Evolutionary conservation across 2,797 vertebrate genomes (phyloP).

Genomic region (Hybognathus amarus): DNA sequence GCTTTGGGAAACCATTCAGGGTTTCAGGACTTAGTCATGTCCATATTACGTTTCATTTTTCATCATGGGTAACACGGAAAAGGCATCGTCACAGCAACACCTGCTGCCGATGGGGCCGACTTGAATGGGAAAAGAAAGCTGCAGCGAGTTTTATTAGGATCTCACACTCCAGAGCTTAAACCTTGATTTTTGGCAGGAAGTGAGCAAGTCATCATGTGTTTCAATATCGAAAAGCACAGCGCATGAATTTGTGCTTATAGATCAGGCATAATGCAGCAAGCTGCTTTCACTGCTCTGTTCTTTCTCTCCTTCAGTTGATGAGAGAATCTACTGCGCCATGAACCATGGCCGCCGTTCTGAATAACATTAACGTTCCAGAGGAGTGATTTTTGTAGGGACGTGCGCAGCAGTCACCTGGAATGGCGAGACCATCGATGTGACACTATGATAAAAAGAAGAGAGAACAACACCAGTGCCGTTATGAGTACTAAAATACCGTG

Average conservation of each 20-base stretch:
- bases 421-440: slow-evolving; percentile 8
- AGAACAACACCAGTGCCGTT: slow-evolving; percentile 11
- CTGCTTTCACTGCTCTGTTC: not conserved
- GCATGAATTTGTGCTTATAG: slow-evolving; percentile 36
- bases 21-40: slow-evolving; percentile 66
- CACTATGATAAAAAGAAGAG: slow-evolving; percentile 18
- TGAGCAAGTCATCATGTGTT: slow-evolving; percentile 1
- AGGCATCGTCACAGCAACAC: slow-evolving; percentile 59
- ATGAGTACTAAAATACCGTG: slow-evolving; percentile 32
- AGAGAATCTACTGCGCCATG: slow-evolving; percentile 21
- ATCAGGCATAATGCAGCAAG: slow-evolving; percentile 23
- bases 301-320: slow-evolving; percentile 15
- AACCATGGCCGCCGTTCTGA: slow-evolving; percentile 18
- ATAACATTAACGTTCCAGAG: slow-evolving; percentile 38
- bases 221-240: slow-evolving; percentile 31
- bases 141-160: slow-evolving; percentile 31
- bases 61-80: slow-evolving; percentile 51
- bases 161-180: slow-evolving; percentile 5
- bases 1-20: slow-evolving; percentile 68
- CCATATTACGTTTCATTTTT: slow-evolving; percentile 69
- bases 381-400: slow-evolving; percentile 10
- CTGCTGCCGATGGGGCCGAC: slow-evolving; percentile 52
- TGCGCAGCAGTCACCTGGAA: slow-evolving; percentile 5
- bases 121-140: slow-evolving; percentile 35
- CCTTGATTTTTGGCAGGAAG: slow-evolving; percentile 40